A percentile compares a stretch with the other conserved stretches of the same genome.
These are phyloP conservation scores for Drosophila prosaltans DNA, from an alignment of 1,140 invertebrate genomes.

Conservation along the genomic window DNA sequence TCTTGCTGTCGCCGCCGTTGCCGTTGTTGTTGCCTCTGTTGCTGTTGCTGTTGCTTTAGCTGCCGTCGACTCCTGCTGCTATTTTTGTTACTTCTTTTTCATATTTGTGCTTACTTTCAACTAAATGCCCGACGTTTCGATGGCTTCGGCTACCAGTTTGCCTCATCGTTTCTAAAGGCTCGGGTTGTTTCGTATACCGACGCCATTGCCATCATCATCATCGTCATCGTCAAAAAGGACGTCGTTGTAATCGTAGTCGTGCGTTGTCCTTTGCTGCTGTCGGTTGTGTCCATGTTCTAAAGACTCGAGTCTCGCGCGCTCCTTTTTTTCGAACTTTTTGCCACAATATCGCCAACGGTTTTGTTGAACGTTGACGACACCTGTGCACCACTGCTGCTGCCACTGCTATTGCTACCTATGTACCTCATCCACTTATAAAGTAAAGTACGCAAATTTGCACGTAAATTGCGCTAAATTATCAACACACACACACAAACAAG, in stretches of 20 bases:
- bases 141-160: slow-evolving; percentile 26
- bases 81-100: slow-evolving; percentile 79
- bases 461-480: slow-evolving; percentile 80
- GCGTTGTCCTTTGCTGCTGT: slow-evolving; percentile 76
- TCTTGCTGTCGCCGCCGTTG: slow-evolving; percentile 55
- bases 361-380: slow-evolving; percentile 51
- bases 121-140: slow-evolving; percentile 50
- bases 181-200: slow-evolving; percentile 8
- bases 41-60: slow-evolving; percentile 21
- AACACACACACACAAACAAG: slow-evolving; percentile 42
- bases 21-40: slow-evolving; percentile 9
- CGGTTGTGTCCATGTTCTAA: slow-evolving; percentile 68
- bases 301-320: slow-evolving; percentile 26
- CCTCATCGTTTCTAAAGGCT: slow-evolving; percentile 36
- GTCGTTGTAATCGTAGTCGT: slow-evolving; percentile 50
- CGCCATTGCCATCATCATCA: slow-evolving; percentile 16
- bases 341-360: slow-evolving; percentile 28
- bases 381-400: slow-evolving; percentile 63
- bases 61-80: slow-evolving; percentile 46
- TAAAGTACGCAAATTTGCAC: slow-evolving; percentile 74
- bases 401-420: slow-evolving; percentile 9
- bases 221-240: background rate
- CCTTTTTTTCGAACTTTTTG: slow-evolving; percentile 42
- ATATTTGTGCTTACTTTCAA: slow-evolving; percentile 75
- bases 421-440: slow-evolving; percentile 26